phyloP scores from a whole-genome alignment of 2,888 invertebrate species.

The Chaetoderma sp. region DNA sequence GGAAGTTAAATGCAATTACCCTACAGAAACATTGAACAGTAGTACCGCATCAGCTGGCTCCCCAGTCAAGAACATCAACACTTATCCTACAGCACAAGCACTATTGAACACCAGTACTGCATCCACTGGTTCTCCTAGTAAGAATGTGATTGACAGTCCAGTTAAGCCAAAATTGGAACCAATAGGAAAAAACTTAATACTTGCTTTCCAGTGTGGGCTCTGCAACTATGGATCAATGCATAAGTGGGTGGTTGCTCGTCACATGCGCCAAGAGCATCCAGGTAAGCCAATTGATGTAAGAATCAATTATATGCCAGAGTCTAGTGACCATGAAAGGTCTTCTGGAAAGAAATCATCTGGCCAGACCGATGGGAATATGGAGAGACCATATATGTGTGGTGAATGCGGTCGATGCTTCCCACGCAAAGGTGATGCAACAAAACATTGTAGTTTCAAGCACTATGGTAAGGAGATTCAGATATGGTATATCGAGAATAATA shows the following conservation, averaged over 20 bases:
- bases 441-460: constrained; percentile 60
- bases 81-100: too few species aligned
- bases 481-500: constrained; percentile 45
- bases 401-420: constrained; percentile 55
- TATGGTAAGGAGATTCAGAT: constrained; percentile 53
- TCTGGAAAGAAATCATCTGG: constrained; percentile 19
- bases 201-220: constrained; percentile 93
- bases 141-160: too few species aligned
- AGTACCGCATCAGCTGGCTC: too few species aligned
- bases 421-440: constrained; percentile 54
- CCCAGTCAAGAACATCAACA: too few species aligned
- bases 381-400: constrained; percentile 56
- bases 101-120: too few species aligned
- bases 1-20: too few species aligned
- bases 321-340: neutral
- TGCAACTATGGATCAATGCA: constrained; percentile 96
- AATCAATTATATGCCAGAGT: neutral
- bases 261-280: constrained; percentile 75
- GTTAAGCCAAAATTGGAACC: too few species aligned
- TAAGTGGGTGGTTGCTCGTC: constrained; percentile 98
- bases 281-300: constrained; percentile 12
- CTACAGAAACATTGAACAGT: too few species aligned
- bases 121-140: too few species aligned
- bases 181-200: too few species aligned
- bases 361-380: too few species aligned